A percentile compares a stretch with the other conserved stretches of the same genome.
phyloP scores from a whole-genome alignment of 2,113 vertebrate genomes.

The Salvelinus alpinus region DNA sequence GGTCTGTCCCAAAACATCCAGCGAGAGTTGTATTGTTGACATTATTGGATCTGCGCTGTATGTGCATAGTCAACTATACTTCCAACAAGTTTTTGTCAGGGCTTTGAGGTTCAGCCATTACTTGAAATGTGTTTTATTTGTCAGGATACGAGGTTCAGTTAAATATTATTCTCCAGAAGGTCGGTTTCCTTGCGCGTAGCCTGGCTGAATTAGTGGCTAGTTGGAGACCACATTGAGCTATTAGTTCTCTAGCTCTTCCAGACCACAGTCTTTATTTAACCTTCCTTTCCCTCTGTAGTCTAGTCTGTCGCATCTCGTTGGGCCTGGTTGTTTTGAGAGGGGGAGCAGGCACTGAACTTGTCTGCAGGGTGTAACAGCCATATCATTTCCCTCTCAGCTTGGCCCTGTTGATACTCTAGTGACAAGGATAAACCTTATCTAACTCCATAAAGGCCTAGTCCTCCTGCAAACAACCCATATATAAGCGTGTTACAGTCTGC shows the following conservation, averaged over 20 bases:
- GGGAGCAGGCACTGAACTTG: neutral
- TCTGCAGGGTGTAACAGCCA: slow-evolving; percentile 28
- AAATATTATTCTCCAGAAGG: slow-evolving; percentile 52
- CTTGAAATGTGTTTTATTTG: slow-evolving; percentile 54
- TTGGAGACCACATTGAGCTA: slow-evolving; percentile 55
- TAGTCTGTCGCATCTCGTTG: slow-evolving; percentile 52
- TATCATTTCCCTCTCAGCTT: slow-evolving; percentile 28
- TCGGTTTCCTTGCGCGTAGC: slow-evolving; percentile 53
- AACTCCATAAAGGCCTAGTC: slow-evolving; percentile 5
- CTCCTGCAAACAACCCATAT: neutral
- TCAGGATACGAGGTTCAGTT: slow-evolving; percentile 54
- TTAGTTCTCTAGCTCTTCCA: slow-evolving; percentile 52
- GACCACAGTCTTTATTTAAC: slow-evolving; percentile 64
- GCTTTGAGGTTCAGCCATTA: slow-evolving; percentile 43
- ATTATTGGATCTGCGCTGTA: neutral
- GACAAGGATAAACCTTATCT: slow-evolving; percentile 22
- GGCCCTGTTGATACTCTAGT: neutral
- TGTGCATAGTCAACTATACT: neutral
- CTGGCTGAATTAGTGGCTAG: slow-evolving; percentile 43
- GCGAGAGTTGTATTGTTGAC: neutral
- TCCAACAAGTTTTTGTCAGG: slow-evolving; percentile 41
- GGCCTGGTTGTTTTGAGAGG: slow-evolving; percentile 50
- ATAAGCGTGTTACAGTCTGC: neutral
- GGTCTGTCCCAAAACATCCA: slow-evolving; percentile 16
- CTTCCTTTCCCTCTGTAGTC: slow-evolving; percentile 36